Conservation (phyloP, 1,140 invertebrate species). For the Ceratosolen solmsi region DNA sequence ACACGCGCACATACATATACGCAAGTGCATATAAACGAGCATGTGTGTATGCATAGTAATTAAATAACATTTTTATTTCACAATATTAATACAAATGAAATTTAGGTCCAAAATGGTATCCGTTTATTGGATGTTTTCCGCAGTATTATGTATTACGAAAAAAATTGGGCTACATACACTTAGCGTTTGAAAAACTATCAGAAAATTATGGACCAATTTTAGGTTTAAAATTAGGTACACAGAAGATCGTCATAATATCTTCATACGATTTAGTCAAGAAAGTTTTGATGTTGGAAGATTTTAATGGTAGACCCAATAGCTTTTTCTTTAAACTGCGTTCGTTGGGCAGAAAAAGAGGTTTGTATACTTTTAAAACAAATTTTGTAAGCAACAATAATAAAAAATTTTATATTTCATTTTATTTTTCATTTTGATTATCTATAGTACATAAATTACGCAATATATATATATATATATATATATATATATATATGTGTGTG, state of each 20-base stretch:
- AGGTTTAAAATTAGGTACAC: conserved; percentile 75
- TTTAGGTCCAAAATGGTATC: conserved; percentile 73
- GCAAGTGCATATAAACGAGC: too few relatives aligned
- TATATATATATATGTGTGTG: too few relatives aligned
- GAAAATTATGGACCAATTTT: conserved; percentile 69
- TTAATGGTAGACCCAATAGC: conserved; percentile 81
- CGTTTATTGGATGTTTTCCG: conserved; percentile 69
- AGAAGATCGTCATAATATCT: conserved; percentile 78
- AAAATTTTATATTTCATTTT: too few relatives aligned
- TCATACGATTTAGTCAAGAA: conserved; percentile 77
- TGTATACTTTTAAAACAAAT: neutral
- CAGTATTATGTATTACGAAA: conserved; percentile 57
- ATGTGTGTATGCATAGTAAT: too few relatives aligned
- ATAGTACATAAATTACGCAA: too few relatives aligned
- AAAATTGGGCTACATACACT: conserved; percentile 64
- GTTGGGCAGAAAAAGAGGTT: conserved; percentile 79
- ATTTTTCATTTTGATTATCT: too few relatives aligned
- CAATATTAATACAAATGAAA: too few relatives aligned
- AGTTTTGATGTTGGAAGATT: conserved; percentile 77
- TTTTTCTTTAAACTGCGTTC: conserved; percentile 79
- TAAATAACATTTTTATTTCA: too few relatives aligned
- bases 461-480: too few relatives aligned
- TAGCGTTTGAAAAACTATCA: conserved; percentile 64
- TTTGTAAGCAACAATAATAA: too few relatives aligned
- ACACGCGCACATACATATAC: too few relatives aligned